A percentile compares a stretch with the other conserved stretches of the same genome.
These are phyloP conservation scores for Agrilus mali DNA, from an alignment of 2,888 invertebrate species.

Conservation along the genomic window DNA sequence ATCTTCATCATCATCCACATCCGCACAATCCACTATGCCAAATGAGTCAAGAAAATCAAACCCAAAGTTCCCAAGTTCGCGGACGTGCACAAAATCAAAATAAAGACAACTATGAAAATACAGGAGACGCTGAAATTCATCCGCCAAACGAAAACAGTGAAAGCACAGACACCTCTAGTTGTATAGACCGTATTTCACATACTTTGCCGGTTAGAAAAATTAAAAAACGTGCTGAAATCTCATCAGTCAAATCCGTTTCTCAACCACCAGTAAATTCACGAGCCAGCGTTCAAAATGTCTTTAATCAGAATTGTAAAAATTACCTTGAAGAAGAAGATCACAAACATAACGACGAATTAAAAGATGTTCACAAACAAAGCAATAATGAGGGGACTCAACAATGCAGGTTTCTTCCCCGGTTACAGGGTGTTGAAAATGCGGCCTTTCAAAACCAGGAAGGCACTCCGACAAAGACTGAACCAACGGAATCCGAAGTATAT, in stretches of 20 bases:
- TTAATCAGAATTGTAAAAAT: constrained; percentile 20
- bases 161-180: constrained; percentile 34
- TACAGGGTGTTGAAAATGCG: constrained; percentile 63
- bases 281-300: constrained; percentile 37
- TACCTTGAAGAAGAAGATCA: constrained; percentile 16
- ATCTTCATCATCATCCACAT: constrained; percentile 31
- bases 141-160: constrained; percentile 33
- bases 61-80: constrained; percentile 24
- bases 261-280: constrained; percentile 21
- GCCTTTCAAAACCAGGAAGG: constrained; percentile 62
- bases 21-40: constrained; percentile 33
- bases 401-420: constrained; percentile 33
- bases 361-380: constrained; percentile 18
- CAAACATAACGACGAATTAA: constrained; percentile 25
- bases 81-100: constrained; percentile 24
- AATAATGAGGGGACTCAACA: constrained; percentile 21
- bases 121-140: constrained; percentile 33
- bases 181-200: constrained; percentile 38
- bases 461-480: constrained; percentile 42
- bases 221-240: constrained; percentile 40
- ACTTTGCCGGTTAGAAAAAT: constrained; percentile 43
- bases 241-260: constrained; percentile 32
- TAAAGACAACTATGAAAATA: constrained; percentile 44
- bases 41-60: constrained; percentile 30
- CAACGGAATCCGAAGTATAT: constrained; percentile 71